phyloP scores from a whole-genome alignment of 2,113 vertebrate species.

The Smithornis capensis region DNA sequence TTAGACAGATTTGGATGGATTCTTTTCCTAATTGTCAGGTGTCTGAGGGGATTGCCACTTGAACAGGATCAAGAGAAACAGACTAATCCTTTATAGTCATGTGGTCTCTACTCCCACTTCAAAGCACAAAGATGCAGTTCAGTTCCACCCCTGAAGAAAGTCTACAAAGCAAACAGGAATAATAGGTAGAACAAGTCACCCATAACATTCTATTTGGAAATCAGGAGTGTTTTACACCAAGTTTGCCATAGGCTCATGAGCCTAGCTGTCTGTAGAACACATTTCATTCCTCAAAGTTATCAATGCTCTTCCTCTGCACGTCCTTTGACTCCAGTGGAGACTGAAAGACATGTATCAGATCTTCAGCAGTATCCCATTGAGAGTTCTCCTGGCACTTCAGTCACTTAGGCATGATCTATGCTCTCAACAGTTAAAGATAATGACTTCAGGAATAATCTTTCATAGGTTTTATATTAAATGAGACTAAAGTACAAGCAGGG shows the following conservation, averaged over 20 bases:
- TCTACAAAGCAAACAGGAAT: background rate
- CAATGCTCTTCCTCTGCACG: conserved; percentile 48
- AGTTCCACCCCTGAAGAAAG: background rate
- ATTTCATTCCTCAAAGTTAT: conserved; percentile 50
- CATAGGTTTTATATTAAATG: conserved; percentile 77
- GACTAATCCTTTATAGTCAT: background rate
- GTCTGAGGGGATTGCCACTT: background rate
- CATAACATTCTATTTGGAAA: background rate
- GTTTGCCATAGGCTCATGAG: background rate
- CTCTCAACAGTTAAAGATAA: conserved; percentile 77
- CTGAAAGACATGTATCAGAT: conserved; percentile 70
- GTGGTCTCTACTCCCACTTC: background rate
- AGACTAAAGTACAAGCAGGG: conserved; percentile 73
- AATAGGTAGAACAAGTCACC: background rate
- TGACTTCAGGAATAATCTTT: conserved; percentile 78
- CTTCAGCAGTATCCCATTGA: conserved; percentile 55
- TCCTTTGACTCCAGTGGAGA: conserved; percentile 60
- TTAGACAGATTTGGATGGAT: background rate
- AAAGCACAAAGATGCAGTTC: background rate
- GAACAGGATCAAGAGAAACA: background rate
- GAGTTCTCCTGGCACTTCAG: conserved; percentile 66
- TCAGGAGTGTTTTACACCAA: fast-evolving
- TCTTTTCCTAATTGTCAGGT: background rate
- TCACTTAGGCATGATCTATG: conserved; percentile 79
- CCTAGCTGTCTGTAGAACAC: background rate